phyloP scores from a whole-genome alignment of 53 echinoderm and acorn worm species.

The Crossaster papposus region DNA sequence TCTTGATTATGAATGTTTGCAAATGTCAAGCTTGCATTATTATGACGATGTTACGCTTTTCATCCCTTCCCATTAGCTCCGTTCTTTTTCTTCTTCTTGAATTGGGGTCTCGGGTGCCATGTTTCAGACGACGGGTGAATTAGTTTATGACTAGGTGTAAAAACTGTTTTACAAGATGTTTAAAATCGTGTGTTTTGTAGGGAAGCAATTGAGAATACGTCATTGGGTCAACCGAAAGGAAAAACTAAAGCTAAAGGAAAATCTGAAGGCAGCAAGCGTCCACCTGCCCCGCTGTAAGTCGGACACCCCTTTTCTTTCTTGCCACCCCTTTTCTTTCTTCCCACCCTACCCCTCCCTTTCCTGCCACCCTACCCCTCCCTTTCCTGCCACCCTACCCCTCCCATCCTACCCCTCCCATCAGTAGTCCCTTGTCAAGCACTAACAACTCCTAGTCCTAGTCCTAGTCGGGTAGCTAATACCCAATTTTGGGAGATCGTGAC shows the following conservation, averaged over 20 bases:
- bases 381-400: background rate
- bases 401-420: background rate
- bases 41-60: too few species aligned
- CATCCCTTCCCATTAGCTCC: too few species aligned
- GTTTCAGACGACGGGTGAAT: background rate
- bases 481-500: too few species aligned
- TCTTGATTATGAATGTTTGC: too few species aligned
- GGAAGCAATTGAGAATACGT: background rate
- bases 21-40: too few species aligned
- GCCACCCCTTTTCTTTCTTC: too few species aligned
- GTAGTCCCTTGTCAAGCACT: background rate
- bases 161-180: background rate
- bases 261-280: background rate
- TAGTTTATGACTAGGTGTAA: too few species aligned
- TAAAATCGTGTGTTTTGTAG: conserved; percentile 13
- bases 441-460: too few species aligned
- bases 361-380: background rate
- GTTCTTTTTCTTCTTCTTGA: too few species aligned
- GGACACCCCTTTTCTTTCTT: too few species aligned
- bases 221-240: background rate
- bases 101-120: background rate
- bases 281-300: conserved; percentile 27
- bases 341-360: background rate
- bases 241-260: background rate
- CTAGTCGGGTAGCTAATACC: too few species aligned